Conservation (phyloP, 2,888 invertebrate species). For the Saturnia pavonia region DNA sequence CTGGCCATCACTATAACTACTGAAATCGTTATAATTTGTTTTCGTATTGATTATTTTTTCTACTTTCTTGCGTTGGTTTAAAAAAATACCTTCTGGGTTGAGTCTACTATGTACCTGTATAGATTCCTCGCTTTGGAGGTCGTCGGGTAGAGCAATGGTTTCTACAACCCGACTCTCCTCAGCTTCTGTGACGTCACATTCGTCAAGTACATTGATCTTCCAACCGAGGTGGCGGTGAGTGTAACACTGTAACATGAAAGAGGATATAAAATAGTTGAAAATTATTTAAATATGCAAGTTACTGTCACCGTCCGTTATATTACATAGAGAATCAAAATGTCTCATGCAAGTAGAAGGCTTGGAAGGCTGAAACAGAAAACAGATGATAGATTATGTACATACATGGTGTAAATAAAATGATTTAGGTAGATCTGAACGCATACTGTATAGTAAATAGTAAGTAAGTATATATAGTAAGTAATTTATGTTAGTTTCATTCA, state of each 20-base stretch:
- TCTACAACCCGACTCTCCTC: constrained; percentile 79
- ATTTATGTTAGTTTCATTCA: background rate
- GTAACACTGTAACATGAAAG: constrained; percentile 87
- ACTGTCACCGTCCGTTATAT: constrained; percentile 56
- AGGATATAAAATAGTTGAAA: constrained; percentile 19
- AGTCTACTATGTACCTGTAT: constrained; percentile 85
- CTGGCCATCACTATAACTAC: constrained; percentile 62
- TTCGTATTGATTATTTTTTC: constrained; percentile 76
- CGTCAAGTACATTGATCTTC: constrained; percentile 95
- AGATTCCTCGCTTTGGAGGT: constrained; percentile 77
- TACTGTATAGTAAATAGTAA: background rate
- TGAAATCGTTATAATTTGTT: constrained; percentile 77
- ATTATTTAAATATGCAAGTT: constrained; percentile 16
- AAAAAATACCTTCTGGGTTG: constrained; percentile 82
- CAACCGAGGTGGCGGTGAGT: constrained; percentile 96
- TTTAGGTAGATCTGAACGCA: background rate
- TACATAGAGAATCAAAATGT: constrained; percentile 53
- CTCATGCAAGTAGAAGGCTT: constrained; percentile 78
- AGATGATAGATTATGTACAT: constrained; percentile 74
- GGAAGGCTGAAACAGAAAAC: constrained; percentile 81
- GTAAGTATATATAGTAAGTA: too few species aligned
- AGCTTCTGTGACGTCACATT: constrained; percentile 84
- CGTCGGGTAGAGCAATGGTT: constrained; percentile 59
- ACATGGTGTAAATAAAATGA: constrained; percentile 37
- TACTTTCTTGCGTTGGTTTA: constrained; percentile 67